Evolutionary conservation across 2,113 vertebrate genomes (phyloP).

Genomic region (Helogale parvula): DNA sequence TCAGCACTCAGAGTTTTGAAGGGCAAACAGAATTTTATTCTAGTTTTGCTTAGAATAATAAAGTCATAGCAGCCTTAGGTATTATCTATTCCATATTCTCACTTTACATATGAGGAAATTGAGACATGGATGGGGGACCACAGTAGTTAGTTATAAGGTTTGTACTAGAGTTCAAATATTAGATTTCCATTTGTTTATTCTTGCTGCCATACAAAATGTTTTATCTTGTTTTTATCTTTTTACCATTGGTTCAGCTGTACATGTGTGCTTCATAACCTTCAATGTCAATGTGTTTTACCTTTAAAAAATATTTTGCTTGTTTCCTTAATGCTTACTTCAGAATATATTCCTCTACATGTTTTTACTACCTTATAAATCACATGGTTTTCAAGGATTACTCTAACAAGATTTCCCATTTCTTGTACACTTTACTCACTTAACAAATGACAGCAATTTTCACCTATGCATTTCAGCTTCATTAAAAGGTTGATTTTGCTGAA

Average conservation of each 20-base stretch:
- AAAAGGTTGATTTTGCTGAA: conserved; percentile 70
- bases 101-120: not conserved
- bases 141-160: not conserved
- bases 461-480: not conserved
- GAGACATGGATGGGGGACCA: not conserved
- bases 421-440: not conserved
- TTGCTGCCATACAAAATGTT: not conserved
- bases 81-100: not conserved
- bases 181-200: not conserved
- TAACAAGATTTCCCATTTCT: conserved; percentile 54
- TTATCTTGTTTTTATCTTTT: not conserved
- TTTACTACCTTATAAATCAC: conserved; percentile 41
- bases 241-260: not conserved
- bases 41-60: not conserved
- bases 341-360: not conserved
- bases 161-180: not conserved
- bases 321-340: not conserved
- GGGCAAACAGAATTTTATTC: not conserved
- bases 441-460: conserved; percentile 21
- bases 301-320: conserved; percentile 39
- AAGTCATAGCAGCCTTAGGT: not conserved
- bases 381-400: not conserved
- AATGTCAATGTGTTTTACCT: not conserved
- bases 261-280: not conserved
- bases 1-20: not conserved